A percentile compares a stretch with the other conserved stretches of the same genome.
Evolutionary conservation across 2,113 vertebrate genomes (phyloP).

Genomic region (Vicugna pacos): DNA sequence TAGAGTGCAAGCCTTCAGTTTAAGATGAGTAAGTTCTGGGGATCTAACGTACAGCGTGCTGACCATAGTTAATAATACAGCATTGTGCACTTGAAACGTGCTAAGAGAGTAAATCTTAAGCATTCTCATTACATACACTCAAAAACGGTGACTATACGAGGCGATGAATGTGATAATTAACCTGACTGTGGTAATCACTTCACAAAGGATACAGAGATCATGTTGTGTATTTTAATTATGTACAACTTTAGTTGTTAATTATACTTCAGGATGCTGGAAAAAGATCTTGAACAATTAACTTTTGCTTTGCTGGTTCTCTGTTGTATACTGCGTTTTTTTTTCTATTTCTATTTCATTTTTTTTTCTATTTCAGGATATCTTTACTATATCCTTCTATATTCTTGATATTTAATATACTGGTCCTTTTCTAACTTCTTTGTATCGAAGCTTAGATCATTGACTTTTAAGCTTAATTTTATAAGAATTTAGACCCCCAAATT

Average conservation of each 20-base stretch:
- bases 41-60: rapidly evolving
- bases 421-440: background rate
- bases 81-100: background rate
- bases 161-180: background rate
- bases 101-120: background rate
- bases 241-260: background rate
- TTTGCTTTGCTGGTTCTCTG: background rate
- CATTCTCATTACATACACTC: background rate
- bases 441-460: background rate
- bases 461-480: background rate
- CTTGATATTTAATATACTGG: background rate
- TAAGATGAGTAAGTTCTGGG: background rate
- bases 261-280: background rate
- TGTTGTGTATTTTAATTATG: background rate
- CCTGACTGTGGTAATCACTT: background rate
- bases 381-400: background rate
- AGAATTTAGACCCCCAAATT: background rate
- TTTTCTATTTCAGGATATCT: background rate
- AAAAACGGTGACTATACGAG: background rate
- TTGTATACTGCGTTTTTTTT: background rate
- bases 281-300: background rate
- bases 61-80: too few relatives aligned
- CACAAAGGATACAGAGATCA: background rate
- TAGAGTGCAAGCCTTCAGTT: background rate
- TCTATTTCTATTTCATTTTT: background rate